Conservation (phyloP, 2,113 vertebrate species). For the Regulus satrapa region DNA sequence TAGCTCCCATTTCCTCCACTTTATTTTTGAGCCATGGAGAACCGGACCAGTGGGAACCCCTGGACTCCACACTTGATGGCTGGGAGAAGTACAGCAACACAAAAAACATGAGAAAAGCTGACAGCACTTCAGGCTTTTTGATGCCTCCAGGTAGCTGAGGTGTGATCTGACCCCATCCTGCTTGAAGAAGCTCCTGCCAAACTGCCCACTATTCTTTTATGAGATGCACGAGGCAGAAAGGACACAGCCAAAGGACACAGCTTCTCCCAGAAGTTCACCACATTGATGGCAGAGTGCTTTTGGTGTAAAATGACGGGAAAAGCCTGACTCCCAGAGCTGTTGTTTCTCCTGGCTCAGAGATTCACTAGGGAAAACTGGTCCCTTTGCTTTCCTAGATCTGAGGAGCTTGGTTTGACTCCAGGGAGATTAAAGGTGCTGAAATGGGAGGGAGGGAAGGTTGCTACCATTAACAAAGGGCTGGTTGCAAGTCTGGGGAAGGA, state of each 20-base stretch:
- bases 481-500: background rate
- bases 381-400: background rate
- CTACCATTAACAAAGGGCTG: background rate
- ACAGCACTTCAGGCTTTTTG: background rate
- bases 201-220: background rate
- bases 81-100: background rate
- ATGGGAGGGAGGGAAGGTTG: background rate
- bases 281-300: background rate
- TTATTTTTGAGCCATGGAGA: background rate
- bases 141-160: background rate
- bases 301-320: background rate
- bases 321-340: background rate
- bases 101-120: background rate
- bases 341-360: background rate
- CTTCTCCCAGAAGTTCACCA: background rate
- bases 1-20: background rate
- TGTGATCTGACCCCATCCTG: background rate
- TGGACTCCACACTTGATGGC: background rate
- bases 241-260: background rate
- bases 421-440: background rate
- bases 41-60: background rate
- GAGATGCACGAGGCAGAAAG: background rate
- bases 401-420: background rate
- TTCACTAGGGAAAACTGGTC: background rate
- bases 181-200: background rate